Base-by-base conservation (phyloP, 2,797 vertebrate genomes). In the Echiichthys vipera region DNA sequence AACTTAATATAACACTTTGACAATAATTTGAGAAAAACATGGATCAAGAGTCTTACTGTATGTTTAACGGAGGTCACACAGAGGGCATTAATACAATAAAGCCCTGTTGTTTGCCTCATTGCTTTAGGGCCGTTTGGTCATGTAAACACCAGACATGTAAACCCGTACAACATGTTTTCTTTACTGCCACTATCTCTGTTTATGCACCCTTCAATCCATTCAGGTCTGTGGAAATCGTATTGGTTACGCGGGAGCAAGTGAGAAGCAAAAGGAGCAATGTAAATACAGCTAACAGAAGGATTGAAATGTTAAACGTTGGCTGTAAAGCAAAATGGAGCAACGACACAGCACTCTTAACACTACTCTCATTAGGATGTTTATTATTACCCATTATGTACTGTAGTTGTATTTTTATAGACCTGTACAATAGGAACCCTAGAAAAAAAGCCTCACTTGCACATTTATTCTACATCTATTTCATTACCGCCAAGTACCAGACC, bases 61-160 rank as follows among this genome's bases (percentile, higher is more conserved):
- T 37, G 83, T 69, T 75, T 80, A 78, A 82, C 82, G 24, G 78
- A 50, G 27, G 80, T 80, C 71, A 68, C 42, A 54, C 29, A 5
- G 34, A 36, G 24, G 45, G 74, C 49, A 51, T 83, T 68, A 74
- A 74, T 40, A 57, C 43, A 59, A 67, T 50, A 65, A 59, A 64
- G 39, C 54, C 18, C 24, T 62, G 61, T 63, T 65, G 65, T 71
- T 62, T 20, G 37, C 43, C 59, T 81, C 57, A 79, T 80, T 87
- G 78, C 76, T 78, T 76, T 36, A 63, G 29, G 57, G 49, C 55
- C 72, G 56, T 65, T 51, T 9, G 66, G 74, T 70, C 74, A 62
- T 77, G 77, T 79, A 79, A 81, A 83, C 74, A 81, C 3, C 37
- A 65, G 54, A 49, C 34, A 56, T 61, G 4, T 64, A 39, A 51